Conservation (phyloP, 1,140 invertebrate genomes). For the Pachypeltis micranthus region DNA sequence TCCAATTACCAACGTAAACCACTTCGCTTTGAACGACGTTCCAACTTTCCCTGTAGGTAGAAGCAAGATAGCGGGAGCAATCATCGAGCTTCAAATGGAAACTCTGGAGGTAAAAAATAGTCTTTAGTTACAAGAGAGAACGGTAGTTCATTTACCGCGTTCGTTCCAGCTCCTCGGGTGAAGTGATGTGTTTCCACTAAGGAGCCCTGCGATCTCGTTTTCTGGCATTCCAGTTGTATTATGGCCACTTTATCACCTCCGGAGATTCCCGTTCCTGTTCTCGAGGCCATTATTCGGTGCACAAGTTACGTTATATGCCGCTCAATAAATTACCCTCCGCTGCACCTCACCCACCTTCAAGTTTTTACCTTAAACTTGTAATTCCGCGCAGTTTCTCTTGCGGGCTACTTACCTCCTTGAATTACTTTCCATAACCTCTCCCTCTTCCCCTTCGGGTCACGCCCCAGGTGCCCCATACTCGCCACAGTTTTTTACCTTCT, state of each 20-base stretch:
- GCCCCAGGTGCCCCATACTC: neutral
- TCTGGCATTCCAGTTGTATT: neutral
- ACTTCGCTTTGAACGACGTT: no score
- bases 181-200: neutral
- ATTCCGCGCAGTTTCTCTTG: neutral
- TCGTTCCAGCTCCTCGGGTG: neutral
- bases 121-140: no score
- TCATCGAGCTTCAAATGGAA: no score
- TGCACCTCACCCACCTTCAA: neutral
- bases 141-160: no score
- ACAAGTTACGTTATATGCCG: neutral
- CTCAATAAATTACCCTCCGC: slow-evolving; percentile 1
- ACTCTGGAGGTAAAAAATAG: no score
- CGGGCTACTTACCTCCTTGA: neutral
- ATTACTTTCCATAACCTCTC: slow-evolving; percentile 6
- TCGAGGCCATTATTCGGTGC: neutral
- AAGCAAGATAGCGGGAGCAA: no score
- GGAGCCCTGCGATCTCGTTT: neutral
- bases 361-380: neutral
- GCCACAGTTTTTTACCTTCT: neutral
- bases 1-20: no score
- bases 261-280: neutral
- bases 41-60: no score
- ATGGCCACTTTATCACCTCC: neutral
- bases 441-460: no score